A percentile compares a stretch with the other conserved stretches of the same genome.
These are phyloP conservation scores for Plebejus melissa DNA, from an alignment of 2,888 invertebrate species.

Conservation along the genomic window DNA sequence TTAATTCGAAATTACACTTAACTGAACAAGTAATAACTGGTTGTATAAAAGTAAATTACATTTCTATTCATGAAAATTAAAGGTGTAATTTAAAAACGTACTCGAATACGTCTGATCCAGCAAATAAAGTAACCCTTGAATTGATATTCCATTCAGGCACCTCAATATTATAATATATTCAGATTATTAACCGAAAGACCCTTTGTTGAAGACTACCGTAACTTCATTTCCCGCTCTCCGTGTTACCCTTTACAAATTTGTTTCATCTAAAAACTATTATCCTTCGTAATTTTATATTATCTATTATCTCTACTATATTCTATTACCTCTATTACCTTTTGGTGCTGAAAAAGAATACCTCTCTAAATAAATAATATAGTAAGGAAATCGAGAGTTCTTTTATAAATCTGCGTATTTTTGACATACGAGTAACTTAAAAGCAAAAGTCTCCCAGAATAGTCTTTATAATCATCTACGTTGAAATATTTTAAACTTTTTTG, in stretches of 20 bases:
- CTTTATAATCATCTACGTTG: neutral
- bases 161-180: slow-evolving; percentile 25
- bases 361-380: neutral
- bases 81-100: neutral
- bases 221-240: slow-evolving; percentile 7
- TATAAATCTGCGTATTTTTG: no score
- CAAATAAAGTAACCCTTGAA: slow-evolving; percentile 5
- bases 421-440: no score
- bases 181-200: slow-evolving; percentile 24
- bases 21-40: neutral
- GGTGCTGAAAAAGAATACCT: neutral
- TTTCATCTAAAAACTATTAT: slow-evolving; percentile 2
- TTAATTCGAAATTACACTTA: neutral
- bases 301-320: neutral
- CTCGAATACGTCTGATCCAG: neutral
- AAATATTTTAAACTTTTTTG: neutral
- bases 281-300: neutral
- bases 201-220: slow-evolving; percentile 18
- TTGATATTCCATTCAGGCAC: slow-evolving; percentile 16
- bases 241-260: slow-evolving; percentile 21
- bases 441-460: neutral
- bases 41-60: neutral
- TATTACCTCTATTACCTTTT: neutral
- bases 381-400: no score
- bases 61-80: neutral